Evolutionary conservation across 2,888 invertebrate species (phyloP), one percentile per base, ranked within the genome.

Genomic region (Cantharis flavilabris): DNA sequence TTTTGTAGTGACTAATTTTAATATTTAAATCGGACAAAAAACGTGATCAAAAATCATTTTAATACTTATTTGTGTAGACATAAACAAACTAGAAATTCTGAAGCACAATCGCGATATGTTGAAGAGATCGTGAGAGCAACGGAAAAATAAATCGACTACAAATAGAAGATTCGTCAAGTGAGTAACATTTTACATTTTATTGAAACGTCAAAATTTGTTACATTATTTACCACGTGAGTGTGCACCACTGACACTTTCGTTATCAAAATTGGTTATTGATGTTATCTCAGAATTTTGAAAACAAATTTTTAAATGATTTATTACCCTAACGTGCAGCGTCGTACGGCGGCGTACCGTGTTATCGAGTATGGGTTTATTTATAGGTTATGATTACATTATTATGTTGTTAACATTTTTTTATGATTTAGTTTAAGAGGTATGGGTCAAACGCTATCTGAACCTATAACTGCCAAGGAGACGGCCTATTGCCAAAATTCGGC

Each of bases 361-460:
- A 67, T 67, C 16, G 70, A 70, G 70, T 28, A 33, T 23, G 70
- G 28, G n/a, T 28, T 70, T 18, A 70, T 28, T 70, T 70, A 70
- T 70, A 33, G 28, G 23, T 28, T 18, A 28, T n/a, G 28, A 70
- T 28, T 18, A 70, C 16, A 67, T 70, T 70, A 18, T 33, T 65
- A 11, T 23, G 18, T 20, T 49, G 49, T 49, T 49, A 49, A 49
- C 9, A n/a, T 49, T 67, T 67, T 26, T n/a, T 67, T 33, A 33
- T 71, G n/a, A 23, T 70, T 69, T 49, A 69, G 75, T 75, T 75
- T 73, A 26, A 75, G 75, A 75, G 62, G 67, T 73, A 99, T 99
- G 99, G 99, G 99, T 85, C 98, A 98, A 90, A 98, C 98, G 84
- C 90, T 99, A 81, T 97, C 98, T 78, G 98, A 99, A 90, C 99